These are phyloP conservation scores for Chymomyza procnemis DNA, from an alignment of 2,888 invertebrate species.

Conservation along the genomic window DNA sequence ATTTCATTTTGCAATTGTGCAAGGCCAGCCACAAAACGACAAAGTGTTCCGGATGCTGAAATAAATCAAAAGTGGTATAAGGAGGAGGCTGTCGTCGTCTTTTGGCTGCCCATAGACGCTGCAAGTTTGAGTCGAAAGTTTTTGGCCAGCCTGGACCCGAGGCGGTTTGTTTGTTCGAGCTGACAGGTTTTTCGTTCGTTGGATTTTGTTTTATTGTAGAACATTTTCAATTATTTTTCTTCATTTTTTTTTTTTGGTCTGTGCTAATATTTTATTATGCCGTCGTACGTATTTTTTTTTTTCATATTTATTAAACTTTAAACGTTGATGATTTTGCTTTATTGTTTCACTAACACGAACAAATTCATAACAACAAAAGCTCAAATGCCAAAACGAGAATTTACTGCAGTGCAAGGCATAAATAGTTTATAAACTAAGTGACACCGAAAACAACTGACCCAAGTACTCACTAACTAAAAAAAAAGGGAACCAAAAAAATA, in stretches of 20 bases:
- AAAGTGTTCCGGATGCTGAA: slow-evolving; percentile 1
- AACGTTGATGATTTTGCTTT: slow-evolving; percentile 37
- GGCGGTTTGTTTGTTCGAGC: neutral
- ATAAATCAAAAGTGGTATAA: slow-evolving; percentile 57
- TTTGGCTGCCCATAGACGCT: slow-evolving; percentile 21
- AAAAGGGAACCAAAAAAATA: slow-evolving; percentile 33
- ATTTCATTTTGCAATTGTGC: slow-evolving; percentile 39
- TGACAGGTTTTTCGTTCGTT: neutral
- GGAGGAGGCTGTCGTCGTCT: slow-evolving; percentile 22
- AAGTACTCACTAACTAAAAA: slow-evolving; percentile 38
- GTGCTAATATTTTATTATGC: slow-evolving; percentile 35
- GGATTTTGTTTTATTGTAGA: neutral
- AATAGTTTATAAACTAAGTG: slow-evolving; percentile 69
- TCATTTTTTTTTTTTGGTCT: slow-evolving; percentile 28
- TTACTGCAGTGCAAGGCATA: slow-evolving; percentile 66
- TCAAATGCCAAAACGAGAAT: slow-evolving; percentile 63
- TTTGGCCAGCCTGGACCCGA: neutral
- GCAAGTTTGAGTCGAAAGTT: neutral
- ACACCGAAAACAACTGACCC: slow-evolving; percentile 67
- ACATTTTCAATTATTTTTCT: slow-evolving; percentile 46
- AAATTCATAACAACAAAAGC: slow-evolving; percentile 27
- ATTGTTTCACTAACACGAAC: slow-evolving; percentile 29
- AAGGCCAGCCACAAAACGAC: slow-evolving; percentile 14
- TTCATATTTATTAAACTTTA: neutral
- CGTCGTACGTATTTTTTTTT: slow-evolving; percentile 14